Conservation (phyloP, 1,140 invertebrate genomes). For the Nylanderia fulva region DNA sequence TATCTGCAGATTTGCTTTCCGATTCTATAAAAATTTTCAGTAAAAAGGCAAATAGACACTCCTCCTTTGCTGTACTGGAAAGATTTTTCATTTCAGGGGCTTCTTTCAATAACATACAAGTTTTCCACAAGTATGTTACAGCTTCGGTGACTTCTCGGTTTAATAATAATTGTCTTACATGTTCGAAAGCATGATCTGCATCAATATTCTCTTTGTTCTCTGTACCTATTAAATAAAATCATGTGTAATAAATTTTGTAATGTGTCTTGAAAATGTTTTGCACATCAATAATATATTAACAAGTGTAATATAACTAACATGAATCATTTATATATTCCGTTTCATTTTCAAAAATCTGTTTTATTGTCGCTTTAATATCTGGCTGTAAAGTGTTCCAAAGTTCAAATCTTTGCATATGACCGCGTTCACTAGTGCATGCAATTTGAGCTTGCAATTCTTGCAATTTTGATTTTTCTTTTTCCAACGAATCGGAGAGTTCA, state of each 20-base stretch:
- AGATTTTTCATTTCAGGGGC: slow-evolving; percentile 74
- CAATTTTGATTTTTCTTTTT: slow-evolving; percentile 87
- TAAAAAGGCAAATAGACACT: slow-evolving; percentile 79
- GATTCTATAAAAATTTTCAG: slow-evolving; percentile 83
- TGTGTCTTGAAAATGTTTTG: not conserved
- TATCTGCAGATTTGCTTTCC: slow-evolving; percentile 43
- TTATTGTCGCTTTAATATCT: slow-evolving; percentile 82
- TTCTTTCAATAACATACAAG: slow-evolving; percentile 73
- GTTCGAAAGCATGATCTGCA: slow-evolving; percentile 78
- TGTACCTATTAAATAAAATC: slow-evolving; percentile 26
- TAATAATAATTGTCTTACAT: slow-evolving; percentile 81
- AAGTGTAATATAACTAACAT: slow-evolving; percentile 20
- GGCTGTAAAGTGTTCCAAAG: slow-evolving; percentile 82
- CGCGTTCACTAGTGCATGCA: slow-evolving; percentile 81
- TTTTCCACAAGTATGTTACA: slow-evolving; percentile 74
- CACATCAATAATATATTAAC: not conserved
- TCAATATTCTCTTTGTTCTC: slow-evolving; percentile 75
- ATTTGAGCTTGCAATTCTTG: slow-evolving; percentile 87
- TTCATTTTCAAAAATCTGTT: slow-evolving; percentile 77
- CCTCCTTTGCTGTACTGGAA: slow-evolving; percentile 73
- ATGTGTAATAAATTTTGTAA: not conserved
- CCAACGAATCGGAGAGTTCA: slow-evolving; percentile 87
- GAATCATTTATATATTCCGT: slow-evolving; percentile 27
- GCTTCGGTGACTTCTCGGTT: slow-evolving; percentile 79
- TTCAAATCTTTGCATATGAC: slow-evolving; percentile 82